Percentiles rank a stretch among this genome's conserved stretches.
phyloP scores from a whole-genome alignment of 2,797 vertebrate species.

The Luscinia luscinia region DNA sequence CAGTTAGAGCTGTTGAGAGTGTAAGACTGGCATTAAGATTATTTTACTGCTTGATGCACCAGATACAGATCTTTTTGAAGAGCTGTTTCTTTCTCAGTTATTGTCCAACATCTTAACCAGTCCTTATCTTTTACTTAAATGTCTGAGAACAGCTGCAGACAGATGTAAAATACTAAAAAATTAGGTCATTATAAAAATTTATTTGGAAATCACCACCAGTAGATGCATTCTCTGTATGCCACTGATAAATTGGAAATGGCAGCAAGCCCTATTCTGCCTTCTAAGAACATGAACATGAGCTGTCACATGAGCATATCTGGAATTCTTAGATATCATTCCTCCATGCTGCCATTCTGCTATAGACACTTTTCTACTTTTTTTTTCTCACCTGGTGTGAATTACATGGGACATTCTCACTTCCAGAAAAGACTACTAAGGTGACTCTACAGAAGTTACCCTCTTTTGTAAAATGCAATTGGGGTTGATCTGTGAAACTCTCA shows the following conservation, averaged over 20 bases:
- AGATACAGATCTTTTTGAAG: not conserved
- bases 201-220: not conserved
- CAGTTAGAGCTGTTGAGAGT: not conserved
- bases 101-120: not conserved
- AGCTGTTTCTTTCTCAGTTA: not conserved
- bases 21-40: not conserved
- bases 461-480: not conserved
- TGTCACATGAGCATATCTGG: accelerated
- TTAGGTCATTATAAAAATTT: not conserved
- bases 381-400: not conserved
- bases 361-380: not conserved
- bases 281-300: not conserved
- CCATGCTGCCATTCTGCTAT: not conserved
- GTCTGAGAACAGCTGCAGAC: not conserved
- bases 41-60: not conserved
- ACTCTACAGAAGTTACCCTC: not conserved
- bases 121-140: not conserved
- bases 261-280: not conserved
- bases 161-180: not conserved
- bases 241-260: not conserved
- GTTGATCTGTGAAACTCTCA: not conserved
- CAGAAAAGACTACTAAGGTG: not conserved
- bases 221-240: not conserved
- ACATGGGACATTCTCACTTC: not conserved
- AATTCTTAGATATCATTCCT: not conserved